phyloP scores from a whole-genome alignment of 2,113 vertebrate species.

The Colius striatus region DNA sequence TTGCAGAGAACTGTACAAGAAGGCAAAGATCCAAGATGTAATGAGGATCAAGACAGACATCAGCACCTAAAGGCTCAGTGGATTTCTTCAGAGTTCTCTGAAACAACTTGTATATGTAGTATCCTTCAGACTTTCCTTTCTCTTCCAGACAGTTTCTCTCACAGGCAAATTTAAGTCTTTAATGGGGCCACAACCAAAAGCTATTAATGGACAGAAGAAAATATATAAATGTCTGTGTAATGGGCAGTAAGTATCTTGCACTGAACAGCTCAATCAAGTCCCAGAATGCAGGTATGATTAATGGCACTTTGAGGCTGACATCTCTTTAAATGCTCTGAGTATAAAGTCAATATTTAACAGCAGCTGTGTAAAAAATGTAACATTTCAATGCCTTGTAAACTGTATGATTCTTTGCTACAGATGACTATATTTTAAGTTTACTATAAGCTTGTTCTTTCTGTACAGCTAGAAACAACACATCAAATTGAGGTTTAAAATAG shows the following conservation, averaged over 20 bases:
- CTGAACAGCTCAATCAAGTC: too few species aligned
- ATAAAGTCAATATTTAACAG: not conserved
- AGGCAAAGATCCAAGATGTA: fast-evolving
- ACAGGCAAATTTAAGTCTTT: not conserved
- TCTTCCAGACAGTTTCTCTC: not conserved
- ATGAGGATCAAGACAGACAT: not conserved
- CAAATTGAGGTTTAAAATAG: not conserved
- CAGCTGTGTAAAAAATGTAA: not conserved
- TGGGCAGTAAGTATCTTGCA: not conserved
- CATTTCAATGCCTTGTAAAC: not conserved
- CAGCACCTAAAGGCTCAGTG: fast-evolving
- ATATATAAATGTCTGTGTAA: fast-evolving
- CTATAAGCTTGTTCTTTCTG: not conserved
- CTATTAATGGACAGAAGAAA: not conserved
- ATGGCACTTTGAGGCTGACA: not conserved
- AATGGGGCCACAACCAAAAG: fast-evolving
- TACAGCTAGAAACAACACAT: not conserved
- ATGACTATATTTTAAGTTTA: not conserved
- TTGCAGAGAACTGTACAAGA: too few species aligned
- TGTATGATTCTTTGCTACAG: not conserved
- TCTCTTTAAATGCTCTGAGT: not conserved
- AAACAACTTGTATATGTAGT: not conserved
- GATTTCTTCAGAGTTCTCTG: not conserved
- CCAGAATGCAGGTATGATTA: not conserved
- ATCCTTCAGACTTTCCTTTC: not conserved